These are phyloP conservation scores for Ceratina calcarata DNA, from an alignment of 1,140 invertebrate species.

Conservation along the genomic window DNA sequence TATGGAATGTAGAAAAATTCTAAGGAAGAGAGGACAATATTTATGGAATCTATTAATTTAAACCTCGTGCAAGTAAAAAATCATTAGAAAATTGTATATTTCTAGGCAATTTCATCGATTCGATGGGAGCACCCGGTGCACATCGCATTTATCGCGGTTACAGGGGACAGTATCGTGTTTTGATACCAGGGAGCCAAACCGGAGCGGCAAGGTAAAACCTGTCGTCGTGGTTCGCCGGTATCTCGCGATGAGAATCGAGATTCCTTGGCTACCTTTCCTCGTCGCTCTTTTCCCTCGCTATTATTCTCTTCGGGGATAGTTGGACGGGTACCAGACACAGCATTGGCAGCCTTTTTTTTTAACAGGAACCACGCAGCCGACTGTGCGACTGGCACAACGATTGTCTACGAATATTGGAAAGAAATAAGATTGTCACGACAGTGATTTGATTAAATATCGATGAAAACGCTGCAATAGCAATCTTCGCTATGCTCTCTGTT, in stretches of 20 bases:
- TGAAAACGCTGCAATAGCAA: too few species aligned
- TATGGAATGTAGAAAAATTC: too few species aligned
- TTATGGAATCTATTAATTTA: too few species aligned
- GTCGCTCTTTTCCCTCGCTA: neutral
- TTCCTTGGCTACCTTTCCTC: constrained; percentile 39
- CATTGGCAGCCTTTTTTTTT: constrained; percentile 14
- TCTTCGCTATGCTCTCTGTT: too few species aligned
- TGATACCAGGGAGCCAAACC: constrained; percentile 49
- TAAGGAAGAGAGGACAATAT: too few species aligned
- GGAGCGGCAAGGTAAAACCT: constrained; percentile 50
- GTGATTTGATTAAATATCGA: too few species aligned
- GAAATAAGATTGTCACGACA: too few species aligned
- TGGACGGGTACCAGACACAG: constrained; percentile 4
- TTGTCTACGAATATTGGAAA: neutral
- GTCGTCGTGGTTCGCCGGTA: constrained; percentile 32
- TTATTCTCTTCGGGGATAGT: constrained; percentile 33
- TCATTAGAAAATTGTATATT: neutral
- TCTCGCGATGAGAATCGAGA: constrained; percentile 47
- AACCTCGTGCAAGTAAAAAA: too few species aligned
- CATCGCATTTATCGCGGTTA: constrained; percentile 33
- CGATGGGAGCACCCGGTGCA: neutral
- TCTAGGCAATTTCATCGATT: neutral
- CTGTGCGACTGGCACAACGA: neutral
- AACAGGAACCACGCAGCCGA: too few species aligned
- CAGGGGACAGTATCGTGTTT: constrained; percentile 36